phyloP scores from a whole-genome alignment of 2,797 vertebrate genomes.

The Microtus agrestis region DNA sequence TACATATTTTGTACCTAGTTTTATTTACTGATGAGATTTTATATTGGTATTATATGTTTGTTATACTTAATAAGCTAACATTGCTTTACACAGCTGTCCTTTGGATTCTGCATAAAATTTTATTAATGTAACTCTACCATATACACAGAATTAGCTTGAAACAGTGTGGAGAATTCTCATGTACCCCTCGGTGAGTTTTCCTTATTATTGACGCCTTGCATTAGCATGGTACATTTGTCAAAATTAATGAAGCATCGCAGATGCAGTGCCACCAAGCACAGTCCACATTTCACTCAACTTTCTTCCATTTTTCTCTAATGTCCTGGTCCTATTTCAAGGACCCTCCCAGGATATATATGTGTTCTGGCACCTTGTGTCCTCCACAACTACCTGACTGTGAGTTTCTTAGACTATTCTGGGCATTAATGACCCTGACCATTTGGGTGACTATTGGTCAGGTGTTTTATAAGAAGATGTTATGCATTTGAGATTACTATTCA shows the following conservation, averaged over 20 bases:
- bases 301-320: neutral
- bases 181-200: neutral
- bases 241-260: constrained; percentile 30
- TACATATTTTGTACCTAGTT: neutral
- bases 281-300: neutral
- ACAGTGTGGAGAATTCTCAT: neutral
- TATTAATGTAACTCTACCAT: neutral
- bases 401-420: neutral
- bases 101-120: constrained; percentile 1
- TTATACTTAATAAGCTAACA: neutral
- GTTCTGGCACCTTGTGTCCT: neutral
- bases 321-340: neutral
- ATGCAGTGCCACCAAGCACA: neutral
- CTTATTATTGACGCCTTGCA: neutral
- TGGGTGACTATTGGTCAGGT: neutral
- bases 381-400: neutral
- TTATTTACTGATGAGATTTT: neutral
- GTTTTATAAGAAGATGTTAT: neutral
- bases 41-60: neutral
- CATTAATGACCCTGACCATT: neutral
- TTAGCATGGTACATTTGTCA: constrained; percentile 24
- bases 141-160: constrained; percentile 46
- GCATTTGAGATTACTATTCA: neutral
- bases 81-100: neutral
- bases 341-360: neutral